A percentile compares a stretch with the other conserved stretches of the same genome.
Conservation (phyloP, 2,888 invertebrate genomes). For the Capitulum mitella region DNA sequence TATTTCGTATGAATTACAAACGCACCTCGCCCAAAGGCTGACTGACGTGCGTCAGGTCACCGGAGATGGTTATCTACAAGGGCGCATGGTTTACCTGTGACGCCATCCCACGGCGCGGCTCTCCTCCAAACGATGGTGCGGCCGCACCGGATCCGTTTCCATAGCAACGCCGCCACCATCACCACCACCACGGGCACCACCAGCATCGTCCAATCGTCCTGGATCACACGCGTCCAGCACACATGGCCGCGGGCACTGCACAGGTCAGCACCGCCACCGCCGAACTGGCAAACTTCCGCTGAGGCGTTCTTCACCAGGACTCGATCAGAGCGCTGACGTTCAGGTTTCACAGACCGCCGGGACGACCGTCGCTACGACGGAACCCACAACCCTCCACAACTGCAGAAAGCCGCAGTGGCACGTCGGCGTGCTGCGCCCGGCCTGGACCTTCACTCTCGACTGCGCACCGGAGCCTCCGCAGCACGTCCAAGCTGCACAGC, state of each 20-base stretch:
- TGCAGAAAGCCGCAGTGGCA: no score
- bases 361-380: no score
- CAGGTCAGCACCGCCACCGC: background rate
- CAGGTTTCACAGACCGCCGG: no score
- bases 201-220: no score
- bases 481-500: no score
- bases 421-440: no score
- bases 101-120: background rate
- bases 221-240: background rate
- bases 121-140: background rate
- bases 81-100: background rate
- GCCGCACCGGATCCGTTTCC: background rate
- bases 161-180: background rate
- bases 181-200: background rate
- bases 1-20: no score
- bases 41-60: background rate
- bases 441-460: no score
- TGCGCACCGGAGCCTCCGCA: no score
- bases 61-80: background rate
- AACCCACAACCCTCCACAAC: background rate
- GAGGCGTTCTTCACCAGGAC: no score
- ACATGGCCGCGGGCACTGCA: background rate
- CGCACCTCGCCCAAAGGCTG: background rate
- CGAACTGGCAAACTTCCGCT: background rate
- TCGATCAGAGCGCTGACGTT: no score